phyloP scores from a whole-genome alignment of 2,797 vertebrate species.

The Melanotaenia trifasciata region DNA sequence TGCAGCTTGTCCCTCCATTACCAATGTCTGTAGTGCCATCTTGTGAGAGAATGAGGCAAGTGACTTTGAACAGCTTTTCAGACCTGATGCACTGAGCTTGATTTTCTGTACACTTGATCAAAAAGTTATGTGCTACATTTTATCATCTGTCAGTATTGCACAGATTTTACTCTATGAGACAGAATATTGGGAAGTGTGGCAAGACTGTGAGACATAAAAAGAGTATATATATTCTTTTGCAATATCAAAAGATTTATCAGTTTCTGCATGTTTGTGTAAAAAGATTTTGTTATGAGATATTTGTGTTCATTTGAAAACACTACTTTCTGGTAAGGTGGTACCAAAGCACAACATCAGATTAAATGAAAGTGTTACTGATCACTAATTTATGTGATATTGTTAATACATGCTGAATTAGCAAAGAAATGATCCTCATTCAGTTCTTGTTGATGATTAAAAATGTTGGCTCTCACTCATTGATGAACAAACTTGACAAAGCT shows the following conservation, averaged over 20 bases:
- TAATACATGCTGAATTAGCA: too few species aligned
- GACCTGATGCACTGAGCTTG: neutral
- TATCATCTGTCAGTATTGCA: neutral
- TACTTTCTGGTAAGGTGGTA: too few species aligned
- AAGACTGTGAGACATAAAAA: neutral
- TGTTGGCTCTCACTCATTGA: neutral
- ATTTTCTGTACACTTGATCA: neutral
- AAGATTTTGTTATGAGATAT: too few species aligned
- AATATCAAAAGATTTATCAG: neutral
- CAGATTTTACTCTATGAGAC: neutral
- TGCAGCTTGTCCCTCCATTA: constrained; percentile 6
- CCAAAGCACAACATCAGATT: too few species aligned
- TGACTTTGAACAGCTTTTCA: constrained; percentile 13
- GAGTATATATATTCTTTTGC: neutral
- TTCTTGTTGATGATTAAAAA: neutral
- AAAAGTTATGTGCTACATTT: neutral
- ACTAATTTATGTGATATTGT: too few species aligned
- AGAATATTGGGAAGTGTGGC: neutral
- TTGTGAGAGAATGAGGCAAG: constrained; percentile 53
- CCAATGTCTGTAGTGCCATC: constrained; percentile 65
- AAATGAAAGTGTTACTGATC: too few species aligned
- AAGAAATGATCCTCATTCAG: too few species aligned
- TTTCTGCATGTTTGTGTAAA: too few species aligned
- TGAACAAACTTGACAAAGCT: neutral
- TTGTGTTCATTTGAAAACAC: too few species aligned